phyloP scores from a whole-genome alignment of 2,113 vertebrate genomes.

The Limnothrissa miodon region DNA sequence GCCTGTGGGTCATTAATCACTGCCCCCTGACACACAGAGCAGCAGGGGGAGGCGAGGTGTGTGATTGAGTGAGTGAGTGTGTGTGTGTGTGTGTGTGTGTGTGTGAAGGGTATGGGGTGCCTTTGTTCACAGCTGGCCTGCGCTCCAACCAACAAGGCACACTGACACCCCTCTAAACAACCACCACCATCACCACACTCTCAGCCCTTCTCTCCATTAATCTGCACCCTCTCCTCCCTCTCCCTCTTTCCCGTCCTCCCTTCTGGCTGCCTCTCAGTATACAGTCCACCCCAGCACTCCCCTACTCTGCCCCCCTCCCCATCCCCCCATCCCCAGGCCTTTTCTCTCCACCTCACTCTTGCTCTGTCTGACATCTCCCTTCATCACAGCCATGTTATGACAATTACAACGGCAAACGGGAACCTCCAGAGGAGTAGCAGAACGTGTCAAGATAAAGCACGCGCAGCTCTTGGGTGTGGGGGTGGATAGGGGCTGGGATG shows the following conservation, averaged over 20 bases:
- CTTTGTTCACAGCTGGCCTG: slow-evolving; percentile 10
- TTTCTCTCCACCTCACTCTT: background rate
- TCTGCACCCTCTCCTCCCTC: background rate
- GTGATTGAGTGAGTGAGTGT: slow-evolving; percentile 22
- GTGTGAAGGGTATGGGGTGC: slow-evolving; percentile 33
- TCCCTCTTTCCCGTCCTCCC: background rate
- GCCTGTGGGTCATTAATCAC: slow-evolving; percentile 71
- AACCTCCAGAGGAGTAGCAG: slow-evolving; percentile 8
- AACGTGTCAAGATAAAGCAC: slow-evolving; percentile 5
- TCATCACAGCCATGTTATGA: slow-evolving; percentile 15
- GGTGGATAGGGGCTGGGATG: too few relatives aligned
- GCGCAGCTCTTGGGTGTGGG: background rate
- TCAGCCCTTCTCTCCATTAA: background rate
- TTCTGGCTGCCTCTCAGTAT: background rate
- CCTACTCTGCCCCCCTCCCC: background rate
- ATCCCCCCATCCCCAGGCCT: background rate
- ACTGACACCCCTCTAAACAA: slow-evolving; percentile 13
- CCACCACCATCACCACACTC: background rate
- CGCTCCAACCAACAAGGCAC: slow-evolving; percentile 36
- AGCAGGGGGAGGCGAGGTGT: slow-evolving; percentile 23
- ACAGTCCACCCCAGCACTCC: background rate
- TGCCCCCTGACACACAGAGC: slow-evolving; percentile 50
- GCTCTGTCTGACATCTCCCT: background rate
- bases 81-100: slow-evolving; percentile 33
- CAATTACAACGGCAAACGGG: background rate